These are phyloP conservation scores for Aromia moschata DNA, from an alignment of 2,888 invertebrate genomes.

Conservation along the genomic window DNA sequence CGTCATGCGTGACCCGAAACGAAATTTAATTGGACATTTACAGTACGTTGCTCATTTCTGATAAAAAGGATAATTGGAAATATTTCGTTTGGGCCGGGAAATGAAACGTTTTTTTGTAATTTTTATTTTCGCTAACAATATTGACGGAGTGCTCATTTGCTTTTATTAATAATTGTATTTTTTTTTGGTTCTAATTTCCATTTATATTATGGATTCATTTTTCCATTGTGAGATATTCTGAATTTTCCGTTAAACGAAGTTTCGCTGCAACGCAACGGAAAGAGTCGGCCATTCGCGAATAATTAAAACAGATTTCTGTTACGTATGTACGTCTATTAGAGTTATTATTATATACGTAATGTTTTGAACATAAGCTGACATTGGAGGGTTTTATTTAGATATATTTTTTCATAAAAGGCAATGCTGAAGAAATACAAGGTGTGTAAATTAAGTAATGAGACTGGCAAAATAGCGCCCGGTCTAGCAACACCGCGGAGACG, in stretches of 20 bases:
- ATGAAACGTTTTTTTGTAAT: conserved; percentile 31
- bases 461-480: too few relatives aligned
- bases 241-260: conserved; percentile 7
- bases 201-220: conserved; percentile 34
- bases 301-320: not conserved
- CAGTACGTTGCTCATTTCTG: conserved; percentile 38
- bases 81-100: conserved; percentile 39
- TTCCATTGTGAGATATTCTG: conserved; percentile 1
- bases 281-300: not conserved
- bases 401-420: too few relatives aligned
- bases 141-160: conserved; percentile 33
- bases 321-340: not conserved
- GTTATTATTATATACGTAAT: too few relatives aligned
- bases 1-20: conserved; percentile 44
- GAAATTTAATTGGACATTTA: conserved; percentile 41
- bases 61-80: conserved; percentile 41
- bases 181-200: conserved; percentile 35
- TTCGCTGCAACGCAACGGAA: not conserved
- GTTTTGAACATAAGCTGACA: too few relatives aligned
- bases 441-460: too few relatives aligned
- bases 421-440: too few relatives aligned
- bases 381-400: too few relatives aligned
- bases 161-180: conserved; percentile 41
- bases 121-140: conserved; percentile 27
- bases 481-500: too few relatives aligned